Conservation (phyloP, 2,113 vertebrate species). For the Aramus guarauna region DNA sequence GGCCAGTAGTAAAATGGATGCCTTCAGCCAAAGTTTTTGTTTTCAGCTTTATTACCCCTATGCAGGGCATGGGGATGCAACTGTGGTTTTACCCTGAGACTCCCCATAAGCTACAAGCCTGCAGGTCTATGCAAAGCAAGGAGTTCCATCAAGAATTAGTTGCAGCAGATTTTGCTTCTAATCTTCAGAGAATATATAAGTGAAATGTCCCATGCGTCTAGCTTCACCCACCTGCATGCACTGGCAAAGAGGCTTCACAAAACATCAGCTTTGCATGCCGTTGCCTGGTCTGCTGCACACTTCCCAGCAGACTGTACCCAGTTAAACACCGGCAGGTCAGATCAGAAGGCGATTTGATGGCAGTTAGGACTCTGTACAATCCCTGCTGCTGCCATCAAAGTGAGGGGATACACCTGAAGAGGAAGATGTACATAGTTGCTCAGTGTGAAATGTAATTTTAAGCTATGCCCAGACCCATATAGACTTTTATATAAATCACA, state of each 20-base stretch:
- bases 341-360: neutral
- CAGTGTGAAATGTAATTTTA: neutral
- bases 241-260: neutral
- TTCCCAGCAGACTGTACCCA: neutral
- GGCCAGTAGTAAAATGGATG: neutral
- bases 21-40: neutral
- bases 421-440: neutral
- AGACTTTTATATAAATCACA: neutral
- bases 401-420: neutral
- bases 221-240: neutral
- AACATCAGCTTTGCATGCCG: neutral
- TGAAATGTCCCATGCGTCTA: neutral
- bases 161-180: neutral
- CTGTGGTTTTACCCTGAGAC: neutral
- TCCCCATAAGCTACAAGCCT: neutral
- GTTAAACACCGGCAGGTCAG: neutral
- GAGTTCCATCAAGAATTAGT: neutral
- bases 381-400: neutral
- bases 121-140: fast-evolving
- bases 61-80: fast-evolving
- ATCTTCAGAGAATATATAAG: neutral
- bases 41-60: neutral
- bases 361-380: neutral
- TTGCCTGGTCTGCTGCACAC: fast-evolving
- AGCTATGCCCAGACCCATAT: neutral